Evolutionary conservation across 2,797 vertebrate species (phyloP).

Genomic region (Natrix natrix): DNA sequence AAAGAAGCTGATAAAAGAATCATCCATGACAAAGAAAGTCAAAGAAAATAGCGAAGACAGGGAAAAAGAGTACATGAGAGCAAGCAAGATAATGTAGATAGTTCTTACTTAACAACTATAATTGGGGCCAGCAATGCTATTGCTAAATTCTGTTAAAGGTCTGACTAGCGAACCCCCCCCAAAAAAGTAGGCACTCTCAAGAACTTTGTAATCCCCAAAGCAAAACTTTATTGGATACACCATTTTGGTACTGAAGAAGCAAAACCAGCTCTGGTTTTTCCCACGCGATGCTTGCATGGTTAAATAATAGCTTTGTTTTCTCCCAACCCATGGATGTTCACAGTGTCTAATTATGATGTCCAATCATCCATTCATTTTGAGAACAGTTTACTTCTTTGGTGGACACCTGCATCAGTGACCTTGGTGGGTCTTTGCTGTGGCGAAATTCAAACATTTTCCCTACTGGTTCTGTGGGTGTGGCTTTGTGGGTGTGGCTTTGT

Average conservation of each 20-base stretch:
- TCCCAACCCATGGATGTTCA: too few relatives aligned
- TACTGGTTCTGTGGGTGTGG: too few relatives aligned
- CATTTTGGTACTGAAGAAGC: neutral
- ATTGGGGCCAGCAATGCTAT: neutral
- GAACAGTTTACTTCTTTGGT: too few relatives aligned
- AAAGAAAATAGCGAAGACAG: neutral
- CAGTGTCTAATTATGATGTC: too few relatives aligned
- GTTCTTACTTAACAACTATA: neutral
- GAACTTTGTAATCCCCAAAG: neutral
- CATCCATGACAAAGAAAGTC: neutral
- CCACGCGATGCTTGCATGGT: neutral
- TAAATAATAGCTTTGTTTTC: too few relatives aligned
- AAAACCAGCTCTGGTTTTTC: neutral
- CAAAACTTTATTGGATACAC: neutral
- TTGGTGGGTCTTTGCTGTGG: too few relatives aligned
- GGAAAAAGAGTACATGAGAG: neutral
- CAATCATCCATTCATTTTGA: too few relatives aligned
- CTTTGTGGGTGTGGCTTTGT: too few relatives aligned
- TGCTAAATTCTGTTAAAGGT: neutral
- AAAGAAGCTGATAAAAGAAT: neutral
- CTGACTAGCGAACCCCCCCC: neutral
- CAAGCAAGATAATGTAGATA: neutral
- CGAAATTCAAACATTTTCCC: too few relatives aligned
- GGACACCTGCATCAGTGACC: too few relatives aligned
- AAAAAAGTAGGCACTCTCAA: neutral